Evolutionary conservation across 2,113 vertebrate species (phyloP), one percentile per base, ranked within the genome.

Genomic region (Orycteropus afer): DNA sequence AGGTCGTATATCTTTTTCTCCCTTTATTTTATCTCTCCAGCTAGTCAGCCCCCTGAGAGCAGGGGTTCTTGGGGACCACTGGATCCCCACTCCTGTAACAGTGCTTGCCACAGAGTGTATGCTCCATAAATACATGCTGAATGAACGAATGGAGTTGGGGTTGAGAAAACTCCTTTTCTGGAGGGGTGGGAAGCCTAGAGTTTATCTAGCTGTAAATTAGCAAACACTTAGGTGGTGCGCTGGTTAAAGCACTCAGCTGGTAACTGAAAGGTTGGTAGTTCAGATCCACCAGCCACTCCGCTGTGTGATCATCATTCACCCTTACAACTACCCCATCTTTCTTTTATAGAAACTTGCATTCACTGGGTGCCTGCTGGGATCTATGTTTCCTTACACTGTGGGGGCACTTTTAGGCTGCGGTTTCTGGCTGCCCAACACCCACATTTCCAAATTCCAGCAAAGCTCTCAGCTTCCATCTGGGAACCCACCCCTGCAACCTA

Each of bases 51-150:
- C n/a, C 40, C 17, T 13, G 27, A 22, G 10, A 15, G n/a, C n/a
- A 42, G 22, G 57, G 13, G 1, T 61, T 8, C 1, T 0, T 6
- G 4, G 15, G 15, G 10, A 9, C 18, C 1, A 0, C 73, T 4
- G 23, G 40, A 27, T 17, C 34, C 13, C 8, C 10, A 0, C 40
- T 8, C n/a, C 71, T 4, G 8, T 20, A 83, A 40, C 51, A 63
- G 49, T 2, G 29, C 37, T 42, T 8, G 67, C 63, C 49, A 42
- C 61, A 63, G 42, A 47, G 53, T 3, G 2, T 65, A 25, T 2
- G 57, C 29, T 25, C 51, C 0, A 0, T 29, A 14, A 45, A 47
- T 17, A 6, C 5, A 17, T 37, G 63, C 3, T 61, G 65, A 22
- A 12, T 2, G 57, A 69, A 23, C 2, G 51, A 8, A 11, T 13